Evolutionary conservation across 2,113 vertebrate species (phyloP), one percentile per base, ranked within the genome.

Genomic region (Perca fluviatilis): DNA sequence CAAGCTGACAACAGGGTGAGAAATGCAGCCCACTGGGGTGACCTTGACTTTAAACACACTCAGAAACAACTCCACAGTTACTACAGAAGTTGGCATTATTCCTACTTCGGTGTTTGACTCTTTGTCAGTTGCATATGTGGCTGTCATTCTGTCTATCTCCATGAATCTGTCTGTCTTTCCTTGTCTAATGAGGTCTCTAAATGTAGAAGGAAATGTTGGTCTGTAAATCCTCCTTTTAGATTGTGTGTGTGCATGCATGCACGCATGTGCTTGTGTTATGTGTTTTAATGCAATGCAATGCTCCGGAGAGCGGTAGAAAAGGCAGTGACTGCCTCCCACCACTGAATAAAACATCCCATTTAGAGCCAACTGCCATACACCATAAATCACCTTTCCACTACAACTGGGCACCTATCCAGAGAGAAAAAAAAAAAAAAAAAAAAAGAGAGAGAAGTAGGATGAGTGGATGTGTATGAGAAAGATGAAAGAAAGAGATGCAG

Each of bases 291-390:
- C 53, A 80, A 77, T 66, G 25, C 82, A 83, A 50, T 27, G 61
- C 40, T 43, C 2, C 40, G 9, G 73, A 87, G 86, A 89, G 68
- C 16, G 11, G 67, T 7, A 69, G 49, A 77, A 65, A 74, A 81
- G 73, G 71, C 70, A 84, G 65, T 11, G 23, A 87, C 88, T 91
- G 88, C 88, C 80, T 92, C 58, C 77, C 84, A 88, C 50, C 77
- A 82, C 88, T 92, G 90, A 94, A 92, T 92, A 92, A 94, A 94
- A 93, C 90, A 91, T 89, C 74, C 86, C 87, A 92, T 92, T 91
- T 92, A 88, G 74, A 87, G 82, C 73, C 79, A 77, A 90, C 80
- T 79, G 68, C 76, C 76, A 76, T 77, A 74, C 80, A 43, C 64
- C 80, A 91, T 92, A 91, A 90, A 91, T 89, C 86, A 87, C 81